A percentile compares a stretch with the other conserved stretches of the same genome.
Conservation (phyloP, 2,888 invertebrate genomes). For the Luperina testacea region DNA sequence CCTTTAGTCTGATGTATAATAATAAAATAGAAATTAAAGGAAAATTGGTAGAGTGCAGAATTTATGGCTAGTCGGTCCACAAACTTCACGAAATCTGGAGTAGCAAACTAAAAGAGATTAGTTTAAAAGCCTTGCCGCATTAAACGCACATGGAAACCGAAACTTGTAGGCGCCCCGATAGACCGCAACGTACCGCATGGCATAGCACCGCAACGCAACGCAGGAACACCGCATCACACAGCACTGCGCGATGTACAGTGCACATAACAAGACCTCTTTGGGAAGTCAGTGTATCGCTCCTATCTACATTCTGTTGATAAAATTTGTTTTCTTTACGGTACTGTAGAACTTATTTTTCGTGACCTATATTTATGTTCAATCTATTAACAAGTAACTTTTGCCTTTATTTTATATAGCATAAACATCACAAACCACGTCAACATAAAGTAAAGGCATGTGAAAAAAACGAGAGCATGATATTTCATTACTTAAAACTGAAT, state of each 20-base stretch:
- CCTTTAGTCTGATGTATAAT: neutral
- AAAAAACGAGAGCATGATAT: neutral
- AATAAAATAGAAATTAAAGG: neutral
- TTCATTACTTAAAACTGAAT: conserved; percentile 35
- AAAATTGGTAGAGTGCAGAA: neutral
- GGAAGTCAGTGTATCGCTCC: neutral
- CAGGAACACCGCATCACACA: neutral
- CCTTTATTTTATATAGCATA: neutral
- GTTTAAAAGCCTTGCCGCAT: neutral
- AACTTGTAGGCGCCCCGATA: neutral
- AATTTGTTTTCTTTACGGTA: neutral
- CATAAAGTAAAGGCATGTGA: neutral
- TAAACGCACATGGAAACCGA: neutral
- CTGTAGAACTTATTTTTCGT: neutral
- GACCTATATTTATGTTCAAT: neutral
- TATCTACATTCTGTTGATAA: neutral
- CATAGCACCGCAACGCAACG: neutral
- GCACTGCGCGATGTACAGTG: neutral
- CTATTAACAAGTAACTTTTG: neutral
- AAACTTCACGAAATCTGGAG: neutral
- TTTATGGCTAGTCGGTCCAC: neutral
- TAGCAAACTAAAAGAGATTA: conserved; percentile 7
- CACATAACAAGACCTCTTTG: neutral
- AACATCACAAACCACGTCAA: neutral
- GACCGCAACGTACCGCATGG: neutral